Conservation (phyloP, 2,888 invertebrate genomes). For the Clivina fossor region DNA sequence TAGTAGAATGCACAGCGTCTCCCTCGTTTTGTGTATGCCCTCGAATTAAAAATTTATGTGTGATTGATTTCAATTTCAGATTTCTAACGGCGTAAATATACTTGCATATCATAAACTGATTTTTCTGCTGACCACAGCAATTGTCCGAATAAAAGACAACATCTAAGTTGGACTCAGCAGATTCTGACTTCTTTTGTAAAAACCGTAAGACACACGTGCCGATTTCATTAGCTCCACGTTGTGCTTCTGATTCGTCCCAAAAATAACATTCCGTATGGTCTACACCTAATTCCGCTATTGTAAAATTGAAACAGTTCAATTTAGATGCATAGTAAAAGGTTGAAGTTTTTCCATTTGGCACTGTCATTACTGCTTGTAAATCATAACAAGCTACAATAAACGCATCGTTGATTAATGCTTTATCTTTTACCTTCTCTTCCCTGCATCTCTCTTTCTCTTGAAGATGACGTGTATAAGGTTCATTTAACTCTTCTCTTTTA, state of each 20-base stretch:
- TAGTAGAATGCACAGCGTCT: neutral
- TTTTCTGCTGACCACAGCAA: slow-evolving; percentile 18
- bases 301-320: neutral
- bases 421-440: slow-evolving; percentile 25
- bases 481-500: slow-evolving; percentile 20
- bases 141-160: slow-evolving; percentile 14
- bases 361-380: neutral
- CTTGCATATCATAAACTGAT: slow-evolving; percentile 11
- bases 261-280: slow-evolving; percentile 1
- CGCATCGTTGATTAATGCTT: too few species aligned
- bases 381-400: neutral
- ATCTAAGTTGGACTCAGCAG: neutral
- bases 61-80: neutral
- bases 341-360: neutral
- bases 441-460: slow-evolving; percentile 20
- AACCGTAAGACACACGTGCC: neutral
- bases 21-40: slow-evolving; percentile 28
- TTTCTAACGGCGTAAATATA: slow-evolving; percentile 16
- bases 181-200: neutral
- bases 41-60: slow-evolving; percentile 17
- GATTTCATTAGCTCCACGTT: slow-evolving; percentile 1
- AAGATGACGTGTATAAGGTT: slow-evolving; percentile 21
- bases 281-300: neutral
- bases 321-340: neutral
- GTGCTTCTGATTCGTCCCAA: neutral